Evolutionary conservation across 2,888 invertebrate genomes (phyloP).

Genomic region (Cephonodes hylas): DNA sequence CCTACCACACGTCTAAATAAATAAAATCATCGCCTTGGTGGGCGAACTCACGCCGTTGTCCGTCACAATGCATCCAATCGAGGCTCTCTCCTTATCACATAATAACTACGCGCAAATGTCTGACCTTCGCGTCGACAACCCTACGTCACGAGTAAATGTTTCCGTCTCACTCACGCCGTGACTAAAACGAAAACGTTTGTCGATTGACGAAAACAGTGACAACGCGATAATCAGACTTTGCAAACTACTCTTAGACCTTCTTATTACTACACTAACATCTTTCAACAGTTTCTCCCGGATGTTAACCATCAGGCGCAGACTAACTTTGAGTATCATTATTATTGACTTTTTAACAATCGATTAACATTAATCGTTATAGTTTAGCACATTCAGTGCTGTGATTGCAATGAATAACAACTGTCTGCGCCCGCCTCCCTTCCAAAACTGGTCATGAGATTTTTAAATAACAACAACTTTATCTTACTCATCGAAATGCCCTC

Average conservation of each 20-base stretch:
- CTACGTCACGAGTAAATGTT: neutral
- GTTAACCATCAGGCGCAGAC: neutral
- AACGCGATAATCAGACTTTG: neutral
- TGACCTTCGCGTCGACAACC: neutral
- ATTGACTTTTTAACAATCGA: neutral
- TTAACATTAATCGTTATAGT: neutral
- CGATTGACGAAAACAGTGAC: neutral
- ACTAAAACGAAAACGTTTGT: neutral
- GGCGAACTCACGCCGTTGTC: slow-evolving; percentile 3
- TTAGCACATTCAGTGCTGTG: neutral
- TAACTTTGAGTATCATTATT: neutral
- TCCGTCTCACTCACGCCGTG: neutral
- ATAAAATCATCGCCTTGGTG: neutral
- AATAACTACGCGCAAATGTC: neutral
- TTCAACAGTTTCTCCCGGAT: slow-evolving; percentile 1
- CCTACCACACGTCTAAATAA: neutral
- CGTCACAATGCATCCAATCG: neutral
- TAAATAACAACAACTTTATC: slow-evolving; percentile 7
- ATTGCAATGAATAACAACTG: neutral
- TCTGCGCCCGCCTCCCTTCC: neutral
- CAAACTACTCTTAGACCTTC: slow-evolving; percentile 7
- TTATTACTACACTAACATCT: slow-evolving; percentile 4
- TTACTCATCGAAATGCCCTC: slow-evolving; percentile 5
- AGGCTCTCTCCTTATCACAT: slow-evolving; percentile 9
- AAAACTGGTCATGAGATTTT: slow-evolving; percentile 1